Conservation (phyloP, 1,140 invertebrate species). For the Euschistus heros region DNA sequence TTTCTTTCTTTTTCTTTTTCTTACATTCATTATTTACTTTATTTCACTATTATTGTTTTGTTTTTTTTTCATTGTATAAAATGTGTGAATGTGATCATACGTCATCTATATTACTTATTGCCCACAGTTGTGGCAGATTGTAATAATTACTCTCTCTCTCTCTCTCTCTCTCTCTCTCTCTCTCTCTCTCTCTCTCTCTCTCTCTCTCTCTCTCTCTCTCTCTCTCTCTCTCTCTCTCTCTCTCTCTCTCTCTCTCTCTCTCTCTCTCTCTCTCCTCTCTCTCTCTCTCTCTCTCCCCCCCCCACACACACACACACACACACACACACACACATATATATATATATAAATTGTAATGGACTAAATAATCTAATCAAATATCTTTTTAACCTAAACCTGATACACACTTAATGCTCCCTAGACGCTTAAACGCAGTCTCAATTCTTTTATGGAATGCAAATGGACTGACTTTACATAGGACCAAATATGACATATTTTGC, state of each 20-base stretch:
- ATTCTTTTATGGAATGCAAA: neutral
- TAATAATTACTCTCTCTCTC: slow-evolving; percentile 23
- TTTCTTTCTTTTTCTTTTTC: no score
- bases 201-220: slow-evolving; percentile 23
- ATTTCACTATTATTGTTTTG: no score
- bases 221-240: slow-evolving; percentile 23
- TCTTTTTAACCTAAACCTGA: no score
- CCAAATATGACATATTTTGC: neutral
- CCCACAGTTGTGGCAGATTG: no score
- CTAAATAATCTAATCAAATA: neutral
- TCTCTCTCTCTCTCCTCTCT: slow-evolving; percentile 22
- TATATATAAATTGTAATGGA: neutral
- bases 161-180: slow-evolving; percentile 23
- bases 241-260: slow-evolving; percentile 23
- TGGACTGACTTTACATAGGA: neutral
- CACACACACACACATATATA: neutral
- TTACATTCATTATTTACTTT: no score
- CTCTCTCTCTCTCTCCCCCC: slow-evolving; percentile 18
- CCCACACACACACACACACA: slow-evolving; percentile 14
- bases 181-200: slow-evolving; percentile 23
- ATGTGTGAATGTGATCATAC: no score
- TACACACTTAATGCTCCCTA: no score
- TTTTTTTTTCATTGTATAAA: no score
- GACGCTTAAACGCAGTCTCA: no score
- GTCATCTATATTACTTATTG: no score